These are phyloP conservation scores for Coenobita brevimanus DNA, from an alignment of 1,140 invertebrate species.

Conservation along the genomic window DNA sequence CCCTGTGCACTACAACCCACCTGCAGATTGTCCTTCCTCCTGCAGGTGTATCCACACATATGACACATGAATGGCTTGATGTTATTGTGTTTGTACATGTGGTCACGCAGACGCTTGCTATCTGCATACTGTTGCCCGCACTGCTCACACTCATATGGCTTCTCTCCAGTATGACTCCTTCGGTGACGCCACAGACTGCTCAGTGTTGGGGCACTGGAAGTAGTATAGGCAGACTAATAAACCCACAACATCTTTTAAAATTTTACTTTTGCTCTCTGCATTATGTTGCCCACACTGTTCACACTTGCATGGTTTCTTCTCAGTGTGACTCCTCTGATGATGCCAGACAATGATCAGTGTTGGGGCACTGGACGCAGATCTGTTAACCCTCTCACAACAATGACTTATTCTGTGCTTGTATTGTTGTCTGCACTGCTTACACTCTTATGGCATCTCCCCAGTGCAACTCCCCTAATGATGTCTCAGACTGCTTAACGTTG, in stretches of 20 bases:
- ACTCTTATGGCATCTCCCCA: no score
- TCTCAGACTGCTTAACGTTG: no score
- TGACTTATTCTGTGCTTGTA: no score
- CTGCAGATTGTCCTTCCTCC: constrained; percentile 69
- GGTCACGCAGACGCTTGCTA: constrained; percentile 60
- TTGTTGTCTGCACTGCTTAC: no score
- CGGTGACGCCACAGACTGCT: constrained; percentile 59
- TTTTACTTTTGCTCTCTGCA: no score
- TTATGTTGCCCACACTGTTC: not conserved
- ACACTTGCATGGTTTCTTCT: not conserved
- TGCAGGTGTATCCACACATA: constrained; percentile 70
- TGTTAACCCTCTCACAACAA: no score
- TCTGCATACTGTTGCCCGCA: constrained; percentile 69
- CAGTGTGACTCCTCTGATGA: not conserved
- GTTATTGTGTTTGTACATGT: constrained; percentile 71
- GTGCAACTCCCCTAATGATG: no score
- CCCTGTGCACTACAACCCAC: constrained; percentile 64
- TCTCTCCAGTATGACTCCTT: constrained; percentile 67
- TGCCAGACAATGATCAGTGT: not conserved
- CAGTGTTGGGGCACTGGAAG: constrained; percentile 56
- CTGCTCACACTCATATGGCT: constrained; percentile 68
- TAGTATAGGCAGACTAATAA: constrained; percentile 38
- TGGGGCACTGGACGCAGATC: no score
- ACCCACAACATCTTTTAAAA: no score
- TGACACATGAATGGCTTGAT: constrained; percentile 72